Evolutionary conservation across 2,797 vertebrate species (phyloP).

Genomic region (Stomatorhinus walkeri): DNA sequence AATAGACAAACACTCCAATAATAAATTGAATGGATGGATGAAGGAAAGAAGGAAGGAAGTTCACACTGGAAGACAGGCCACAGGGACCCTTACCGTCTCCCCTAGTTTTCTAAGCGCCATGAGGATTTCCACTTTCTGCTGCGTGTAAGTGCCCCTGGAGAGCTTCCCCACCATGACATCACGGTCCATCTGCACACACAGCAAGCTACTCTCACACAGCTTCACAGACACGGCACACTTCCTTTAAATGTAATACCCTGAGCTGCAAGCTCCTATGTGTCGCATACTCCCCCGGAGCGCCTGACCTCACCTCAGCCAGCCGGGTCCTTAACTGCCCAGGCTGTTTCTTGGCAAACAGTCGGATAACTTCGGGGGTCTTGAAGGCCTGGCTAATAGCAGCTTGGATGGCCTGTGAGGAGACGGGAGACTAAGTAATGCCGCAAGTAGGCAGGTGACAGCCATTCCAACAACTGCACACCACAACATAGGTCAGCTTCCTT

Average conservation of each 20-base stretch:
- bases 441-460: not conserved
- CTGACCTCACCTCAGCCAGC: constrained; percentile 78
- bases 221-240: not conserved
- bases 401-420: constrained; percentile 78
- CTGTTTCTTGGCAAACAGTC: constrained; percentile 97
- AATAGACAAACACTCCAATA: not conserved
- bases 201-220: not conserved
- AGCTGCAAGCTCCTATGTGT: not conserved
- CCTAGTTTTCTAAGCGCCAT: constrained; percentile 89
- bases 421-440: constrained; percentile 11
- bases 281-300: not conserved
- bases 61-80: not conserved
- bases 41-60: not conserved
- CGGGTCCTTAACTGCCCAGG: constrained; percentile 87
- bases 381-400: constrained; percentile 98
- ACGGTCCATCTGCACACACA: constrained; percentile 79
- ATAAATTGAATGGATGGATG: not conserved
- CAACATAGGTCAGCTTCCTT: not conserved
- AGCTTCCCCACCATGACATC: constrained; percentile 92
- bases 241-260: not conserved
- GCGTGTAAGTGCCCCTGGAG: constrained; percentile 69
- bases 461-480: not conserved
- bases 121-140: constrained; percentile 94
- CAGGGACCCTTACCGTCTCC: constrained; percentile 73
- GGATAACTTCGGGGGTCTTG: constrained; percentile 95